phyloP scores from a whole-genome alignment of 2,797 vertebrate species.

The Onychomys leucogaster region DNA sequence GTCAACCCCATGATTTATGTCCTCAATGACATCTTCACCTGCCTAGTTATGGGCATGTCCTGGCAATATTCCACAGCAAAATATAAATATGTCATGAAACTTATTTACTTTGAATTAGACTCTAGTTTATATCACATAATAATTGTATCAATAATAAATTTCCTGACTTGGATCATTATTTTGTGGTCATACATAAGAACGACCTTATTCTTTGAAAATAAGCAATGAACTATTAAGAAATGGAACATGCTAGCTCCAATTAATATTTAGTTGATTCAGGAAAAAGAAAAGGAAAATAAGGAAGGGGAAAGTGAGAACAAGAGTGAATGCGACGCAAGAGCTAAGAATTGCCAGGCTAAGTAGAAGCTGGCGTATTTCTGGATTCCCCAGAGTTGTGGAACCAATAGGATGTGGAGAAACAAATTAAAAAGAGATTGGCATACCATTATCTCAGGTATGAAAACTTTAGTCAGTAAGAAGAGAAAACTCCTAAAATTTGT shows the following conservation, averaged over 20 bases:
- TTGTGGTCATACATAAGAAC: background rate
- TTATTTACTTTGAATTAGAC: background rate
- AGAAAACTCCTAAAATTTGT: background rate
- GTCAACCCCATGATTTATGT: background rate
- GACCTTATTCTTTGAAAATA: constrained; percentile 7
- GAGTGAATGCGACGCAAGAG: background rate
- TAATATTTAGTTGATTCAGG: constrained; percentile 6
- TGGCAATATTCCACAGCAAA: background rate
- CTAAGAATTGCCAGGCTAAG: background rate
- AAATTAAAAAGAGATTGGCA: background rate
- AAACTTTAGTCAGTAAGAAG: background rate
- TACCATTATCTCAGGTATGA: constrained; percentile 6
- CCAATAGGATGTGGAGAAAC: background rate
- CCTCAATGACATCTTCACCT: background rate
- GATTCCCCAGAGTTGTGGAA: background rate
- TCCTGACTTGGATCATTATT: background rate
- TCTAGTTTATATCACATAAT: background rate
- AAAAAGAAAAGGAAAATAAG: background rate
- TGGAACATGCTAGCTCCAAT: background rate
- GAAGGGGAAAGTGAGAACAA: background rate
- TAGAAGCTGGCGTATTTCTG: background rate
- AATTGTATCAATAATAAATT: background rate
- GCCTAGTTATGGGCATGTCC: background rate
- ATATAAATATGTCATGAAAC: background rate
- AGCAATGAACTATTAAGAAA: constrained; percentile 18